Percentiles rank a stretch among this genome's conserved stretches.
These are phyloP conservation scores for Hymenopus coronatus DNA, from an alignment of 2,888 invertebrate species.

Conservation along the genomic window DNA sequence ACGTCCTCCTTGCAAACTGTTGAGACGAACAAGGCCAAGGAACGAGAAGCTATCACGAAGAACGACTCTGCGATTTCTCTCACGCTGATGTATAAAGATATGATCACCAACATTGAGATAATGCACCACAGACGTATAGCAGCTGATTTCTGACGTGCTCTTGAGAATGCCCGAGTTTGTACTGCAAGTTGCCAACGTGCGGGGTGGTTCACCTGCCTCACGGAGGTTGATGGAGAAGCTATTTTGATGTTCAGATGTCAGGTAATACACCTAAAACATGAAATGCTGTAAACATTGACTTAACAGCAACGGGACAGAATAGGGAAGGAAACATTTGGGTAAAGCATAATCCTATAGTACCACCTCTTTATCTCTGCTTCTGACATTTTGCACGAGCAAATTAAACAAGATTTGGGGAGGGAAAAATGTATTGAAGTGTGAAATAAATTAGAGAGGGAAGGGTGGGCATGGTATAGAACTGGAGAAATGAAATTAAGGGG, in stretches of 20 bases:
- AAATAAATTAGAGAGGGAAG: no score
- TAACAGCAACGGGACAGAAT: no score
- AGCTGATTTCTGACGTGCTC: conserved; percentile 43
- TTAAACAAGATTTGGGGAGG: no score
- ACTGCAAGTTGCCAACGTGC: conserved; percentile 24
- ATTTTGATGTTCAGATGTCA: conserved; percentile 26
- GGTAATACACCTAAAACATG: conserved; percentile 28
- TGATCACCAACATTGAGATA: conserved; percentile 25
- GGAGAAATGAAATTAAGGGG: no score
- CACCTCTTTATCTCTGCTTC: no score
- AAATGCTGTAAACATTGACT: background rate
- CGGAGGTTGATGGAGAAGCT: conserved; percentile 29
- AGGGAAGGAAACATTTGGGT: no score
- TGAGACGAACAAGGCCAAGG: conserved; percentile 30
- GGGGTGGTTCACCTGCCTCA: background rate
- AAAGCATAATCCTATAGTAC: no score
- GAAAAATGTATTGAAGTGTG: no score
- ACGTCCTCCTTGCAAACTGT: background rate
- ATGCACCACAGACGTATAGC: conserved; percentile 42
- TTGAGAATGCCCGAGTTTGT: conserved; percentile 22
- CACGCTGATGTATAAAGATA: conserved; percentile 31
- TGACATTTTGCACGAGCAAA: no score
- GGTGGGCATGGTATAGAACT: no score
- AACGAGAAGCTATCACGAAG: conserved; percentile 31
- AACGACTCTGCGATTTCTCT: conserved; percentile 26